Evolutionary conservation across 2,113 vertebrate species (phyloP).

Genomic region (Cochlearius cochlearius): DNA sequence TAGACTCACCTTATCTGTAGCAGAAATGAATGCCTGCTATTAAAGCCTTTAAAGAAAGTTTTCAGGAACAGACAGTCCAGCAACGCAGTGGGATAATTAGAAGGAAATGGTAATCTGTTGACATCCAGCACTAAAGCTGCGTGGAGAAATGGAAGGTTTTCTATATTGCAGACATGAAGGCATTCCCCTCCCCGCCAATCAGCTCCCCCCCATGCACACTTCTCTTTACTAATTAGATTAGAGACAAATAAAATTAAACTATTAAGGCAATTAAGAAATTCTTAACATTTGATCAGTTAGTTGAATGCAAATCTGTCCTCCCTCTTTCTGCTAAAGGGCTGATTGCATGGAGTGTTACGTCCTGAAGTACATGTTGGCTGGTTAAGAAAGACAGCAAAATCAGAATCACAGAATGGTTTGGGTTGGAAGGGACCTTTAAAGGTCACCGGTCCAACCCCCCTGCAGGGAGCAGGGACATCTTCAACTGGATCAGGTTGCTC

Average conservation of each 20-base stretch:
- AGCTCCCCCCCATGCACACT: background rate
- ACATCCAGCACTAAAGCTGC: background rate
- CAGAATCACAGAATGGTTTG: background rate
- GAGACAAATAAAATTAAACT: slow-evolving; percentile 80
- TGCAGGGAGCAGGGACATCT: background rate
- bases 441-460: background rate
- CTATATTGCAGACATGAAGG: background rate
- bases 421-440: background rate
- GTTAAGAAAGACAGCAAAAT: background rate
- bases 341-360: slow-evolving; percentile 12
- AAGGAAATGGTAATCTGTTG: background rate
- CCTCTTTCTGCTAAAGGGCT: slow-evolving; percentile 46
- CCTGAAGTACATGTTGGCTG: slow-evolving; percentile 12
- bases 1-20: slow-evolving; percentile 72
- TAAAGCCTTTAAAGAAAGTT: slow-evolving; percentile 63
- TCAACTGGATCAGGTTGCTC: background rate
- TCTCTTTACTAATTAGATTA: slow-evolving; percentile 75
- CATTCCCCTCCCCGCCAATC: slow-evolving; percentile 20
- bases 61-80: slow-evolving; percentile 33
- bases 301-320: slow-evolving; percentile 69
- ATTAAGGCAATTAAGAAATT: slow-evolving; percentile 77
- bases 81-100: slow-evolving; percentile 25
- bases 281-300: slow-evolving; percentile 73
- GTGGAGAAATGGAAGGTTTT: slow-evolving; percentile 2
- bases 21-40: slow-evolving; percentile 78